A percentile compares a stretch with the other conserved stretches of the same genome.
Conservation (phyloP, 2,797 vertebrate species). For the Melanotaenia maccullochi region DNA sequence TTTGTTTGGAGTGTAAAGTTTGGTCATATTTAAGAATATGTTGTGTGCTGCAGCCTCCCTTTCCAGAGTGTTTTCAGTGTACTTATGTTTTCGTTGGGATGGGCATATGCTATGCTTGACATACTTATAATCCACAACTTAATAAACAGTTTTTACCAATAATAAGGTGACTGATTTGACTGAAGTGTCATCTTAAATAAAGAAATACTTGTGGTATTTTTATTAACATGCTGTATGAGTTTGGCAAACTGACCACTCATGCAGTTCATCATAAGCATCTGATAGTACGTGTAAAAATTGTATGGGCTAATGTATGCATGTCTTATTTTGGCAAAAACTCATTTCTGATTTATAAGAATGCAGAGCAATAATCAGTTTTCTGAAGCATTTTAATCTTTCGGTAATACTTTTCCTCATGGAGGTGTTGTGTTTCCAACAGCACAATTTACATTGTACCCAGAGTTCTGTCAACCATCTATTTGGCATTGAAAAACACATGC, state of each 20-base stretch:
- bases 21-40: not conserved
- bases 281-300: not conserved
- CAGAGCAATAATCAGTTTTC: not conserved
- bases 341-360: not conserved
- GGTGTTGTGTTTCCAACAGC: not conserved
- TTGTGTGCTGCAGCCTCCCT: not conserved
- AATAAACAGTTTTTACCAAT: not conserved
- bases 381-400: not conserved
- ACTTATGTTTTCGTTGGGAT: not conserved
- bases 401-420: not conserved
- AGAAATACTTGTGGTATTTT: not conserved
- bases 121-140: not conserved
- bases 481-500: conserved; percentile 23
- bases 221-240: too few relatives aligned
- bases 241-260: not conserved
- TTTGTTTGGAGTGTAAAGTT: conserved; percentile 15
- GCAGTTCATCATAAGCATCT: not conserved
- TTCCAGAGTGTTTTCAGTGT: conserved; percentile 1
- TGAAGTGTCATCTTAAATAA: not conserved
- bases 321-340: not conserved
- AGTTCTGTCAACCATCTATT: not conserved
- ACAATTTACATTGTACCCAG: not conserved
- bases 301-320: not conserved
- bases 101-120: not conserved
- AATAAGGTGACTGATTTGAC: not conserved